phyloP scores from a whole-genome alignment of 2,797 vertebrate species.

The Acropternis orthonyx region DNA sequence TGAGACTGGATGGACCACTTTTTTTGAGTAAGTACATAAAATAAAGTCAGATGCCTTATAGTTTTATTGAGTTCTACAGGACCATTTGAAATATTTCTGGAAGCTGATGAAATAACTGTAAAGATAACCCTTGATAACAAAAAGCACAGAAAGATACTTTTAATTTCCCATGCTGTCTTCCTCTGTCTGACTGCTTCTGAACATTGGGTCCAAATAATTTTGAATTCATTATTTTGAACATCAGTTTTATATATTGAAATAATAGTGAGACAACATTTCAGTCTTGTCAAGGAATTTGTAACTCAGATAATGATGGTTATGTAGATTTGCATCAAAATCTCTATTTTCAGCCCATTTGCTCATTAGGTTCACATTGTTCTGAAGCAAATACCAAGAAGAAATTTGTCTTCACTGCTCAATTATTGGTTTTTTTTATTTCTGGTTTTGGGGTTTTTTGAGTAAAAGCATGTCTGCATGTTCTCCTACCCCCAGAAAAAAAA shows the following conservation, averaged over 20 bases:
- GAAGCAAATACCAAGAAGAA: slow-evolving; percentile 61
- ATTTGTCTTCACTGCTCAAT: neutral
- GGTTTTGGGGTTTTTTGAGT: slow-evolving; percentile 6
- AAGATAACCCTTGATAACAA: neutral
- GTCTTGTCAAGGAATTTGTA: slow-evolving; percentile 61
- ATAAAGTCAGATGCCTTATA: neutral
- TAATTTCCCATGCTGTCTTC: neutral
- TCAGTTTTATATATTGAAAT: slow-evolving; percentile 38
- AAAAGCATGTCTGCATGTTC: neutral
- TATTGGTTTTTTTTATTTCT: neutral
- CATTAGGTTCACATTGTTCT: slow-evolving; percentile 62
- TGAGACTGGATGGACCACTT: slow-evolving; percentile 97
- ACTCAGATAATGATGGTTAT: slow-evolving; percentile 25
- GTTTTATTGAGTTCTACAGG: neutral
- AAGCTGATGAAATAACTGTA: neutral
- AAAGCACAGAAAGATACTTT: neutral
- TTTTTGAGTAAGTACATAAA: slow-evolving; percentile 91
- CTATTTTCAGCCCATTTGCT: slow-evolving; percentile 55
- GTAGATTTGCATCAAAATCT: slow-evolving; percentile 63
- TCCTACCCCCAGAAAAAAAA: neutral
- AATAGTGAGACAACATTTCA: slow-evolving; percentile 48
- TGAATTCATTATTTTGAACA: slow-evolving; percentile 11
- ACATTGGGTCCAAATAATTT: neutral
- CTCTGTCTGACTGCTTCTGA: neutral
- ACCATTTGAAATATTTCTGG: neutral